Percentiles rank a stretch among this genome's conserved stretches.
Evolutionary conservation across 2,113 vertebrate genomes (phyloP).

Genomic region (Argyrosomus japonicus): DNA sequence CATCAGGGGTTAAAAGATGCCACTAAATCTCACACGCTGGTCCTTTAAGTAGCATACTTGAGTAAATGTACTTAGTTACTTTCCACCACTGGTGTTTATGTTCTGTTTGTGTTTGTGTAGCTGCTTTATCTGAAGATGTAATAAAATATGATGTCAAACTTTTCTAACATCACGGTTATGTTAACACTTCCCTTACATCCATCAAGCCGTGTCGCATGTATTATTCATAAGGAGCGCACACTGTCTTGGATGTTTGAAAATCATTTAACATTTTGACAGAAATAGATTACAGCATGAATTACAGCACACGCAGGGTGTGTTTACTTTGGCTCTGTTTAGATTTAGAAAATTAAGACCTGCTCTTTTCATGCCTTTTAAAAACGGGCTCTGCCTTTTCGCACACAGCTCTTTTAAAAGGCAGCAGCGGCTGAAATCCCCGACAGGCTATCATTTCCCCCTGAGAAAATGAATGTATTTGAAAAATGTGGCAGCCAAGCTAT

Average conservation of each 20-base stretch:
- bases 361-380: constrained; percentile 41
- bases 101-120: constrained; percentile 16
- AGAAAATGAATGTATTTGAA: constrained; percentile 73
- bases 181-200: constrained; percentile 11
- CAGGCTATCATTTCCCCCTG: constrained; percentile 70
- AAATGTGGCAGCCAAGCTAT: constrained; percentile 57
- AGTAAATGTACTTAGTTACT: constrained; percentile 4
- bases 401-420: constrained; percentile 42
- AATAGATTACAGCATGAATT: constrained; percentile 41
- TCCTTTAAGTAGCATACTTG: neutral
- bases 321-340: constrained; percentile 45
- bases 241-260: constrained; percentile 15
- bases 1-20: too few species aligned
- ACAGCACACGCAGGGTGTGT: constrained; percentile 39
- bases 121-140: constrained; percentile 1
- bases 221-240: constrained; percentile 26
- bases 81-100: constrained; percentile 11
- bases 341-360: constrained; percentile 54
- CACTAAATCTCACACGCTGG: too few species aligned
- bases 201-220: constrained; percentile 11
- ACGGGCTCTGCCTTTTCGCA: constrained; percentile 12
- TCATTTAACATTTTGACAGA: constrained; percentile 34
- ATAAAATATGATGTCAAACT: constrained; percentile 13
- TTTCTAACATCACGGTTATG: neutral
- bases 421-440: constrained; percentile 53